A percentile compares a stretch with the other conserved stretches of the same genome.
Evolutionary conservation across 1,140 invertebrate species (phyloP).

Genomic region (Lepidotrigona ventralis): DNA sequence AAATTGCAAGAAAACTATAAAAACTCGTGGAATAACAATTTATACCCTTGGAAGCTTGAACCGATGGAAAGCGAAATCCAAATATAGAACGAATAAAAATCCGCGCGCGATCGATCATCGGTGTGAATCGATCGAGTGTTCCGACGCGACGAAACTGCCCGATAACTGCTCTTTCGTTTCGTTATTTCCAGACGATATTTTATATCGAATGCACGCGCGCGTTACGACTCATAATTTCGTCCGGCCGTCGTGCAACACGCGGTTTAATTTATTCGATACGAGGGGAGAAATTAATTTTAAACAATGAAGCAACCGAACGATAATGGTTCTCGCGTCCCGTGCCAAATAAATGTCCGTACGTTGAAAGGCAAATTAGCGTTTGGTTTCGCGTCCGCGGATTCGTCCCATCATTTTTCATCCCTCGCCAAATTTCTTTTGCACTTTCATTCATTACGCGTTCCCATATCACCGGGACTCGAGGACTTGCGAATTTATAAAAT

Average conservation of each 20-base stretch:
- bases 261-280: constrained; percentile 52
- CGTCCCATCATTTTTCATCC: too few species aligned
- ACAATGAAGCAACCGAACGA: constrained; percentile 30
- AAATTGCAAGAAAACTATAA: too few species aligned
- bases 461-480: too few species aligned
- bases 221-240: not conserved
- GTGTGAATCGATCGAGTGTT: constrained; percentile 7
- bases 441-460: too few species aligned
- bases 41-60: too few species aligned
- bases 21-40: too few species aligned
- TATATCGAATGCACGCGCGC: not conserved
- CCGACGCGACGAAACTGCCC: too few species aligned
- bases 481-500: too few species aligned
- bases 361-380: constrained; percentile 22
- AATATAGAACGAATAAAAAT: too few species aligned
- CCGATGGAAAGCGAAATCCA: too few species aligned
- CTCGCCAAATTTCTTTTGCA: too few species aligned
- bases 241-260: not conserved
- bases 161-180: not conserved
- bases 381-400: not conserved
- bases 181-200: not conserved
- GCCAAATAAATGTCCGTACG: constrained; percentile 16
- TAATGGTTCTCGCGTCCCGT: constrained; percentile 32
- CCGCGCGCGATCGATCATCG: not conserved
- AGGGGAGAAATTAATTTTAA: constrained; percentile 54